phyloP scores from a whole-genome alignment of 2,797 vertebrate genomes.

The Eurystomus glaucurus region DNA sequence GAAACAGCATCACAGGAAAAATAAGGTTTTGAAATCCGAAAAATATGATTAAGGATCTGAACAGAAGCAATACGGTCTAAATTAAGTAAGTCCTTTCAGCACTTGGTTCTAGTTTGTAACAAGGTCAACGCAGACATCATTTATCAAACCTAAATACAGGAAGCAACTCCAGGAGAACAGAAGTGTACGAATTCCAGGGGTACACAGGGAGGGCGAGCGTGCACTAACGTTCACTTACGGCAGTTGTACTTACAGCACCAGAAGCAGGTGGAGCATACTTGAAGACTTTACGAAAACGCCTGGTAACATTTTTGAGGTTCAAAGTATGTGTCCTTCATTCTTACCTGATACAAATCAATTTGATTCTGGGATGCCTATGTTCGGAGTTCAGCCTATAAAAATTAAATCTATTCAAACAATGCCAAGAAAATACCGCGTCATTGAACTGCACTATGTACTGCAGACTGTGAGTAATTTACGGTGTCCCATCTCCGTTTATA shows the following conservation, averaged over 20 bases:
- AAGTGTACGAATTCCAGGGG: accelerated
- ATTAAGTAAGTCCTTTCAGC: neutral
- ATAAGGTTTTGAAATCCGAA: neutral
- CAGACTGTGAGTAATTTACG: neutral
- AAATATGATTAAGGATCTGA: accelerated
- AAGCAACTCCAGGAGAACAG: neutral
- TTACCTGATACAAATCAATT: neutral
- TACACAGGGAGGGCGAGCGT: neutral
- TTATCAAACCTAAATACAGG: neutral
- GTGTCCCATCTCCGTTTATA: neutral
- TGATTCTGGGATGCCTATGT: neutral
- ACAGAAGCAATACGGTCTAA: neutral
- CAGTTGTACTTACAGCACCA: neutral
- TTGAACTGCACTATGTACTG: neutral
- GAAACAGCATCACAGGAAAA: neutral
- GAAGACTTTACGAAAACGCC: neutral
- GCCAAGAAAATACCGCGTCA: neutral
- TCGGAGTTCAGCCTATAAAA: neutral
- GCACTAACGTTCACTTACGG: accelerated
- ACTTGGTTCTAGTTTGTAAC: neutral
- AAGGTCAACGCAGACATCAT: neutral
- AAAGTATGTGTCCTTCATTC: accelerated
- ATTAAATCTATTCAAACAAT: neutral
- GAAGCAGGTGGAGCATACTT: accelerated
- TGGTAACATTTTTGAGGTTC: neutral